phyloP scores from a whole-genome alignment of 2,797 vertebrate genomes.

The Petrocephalus schoutedeni region DNA sequence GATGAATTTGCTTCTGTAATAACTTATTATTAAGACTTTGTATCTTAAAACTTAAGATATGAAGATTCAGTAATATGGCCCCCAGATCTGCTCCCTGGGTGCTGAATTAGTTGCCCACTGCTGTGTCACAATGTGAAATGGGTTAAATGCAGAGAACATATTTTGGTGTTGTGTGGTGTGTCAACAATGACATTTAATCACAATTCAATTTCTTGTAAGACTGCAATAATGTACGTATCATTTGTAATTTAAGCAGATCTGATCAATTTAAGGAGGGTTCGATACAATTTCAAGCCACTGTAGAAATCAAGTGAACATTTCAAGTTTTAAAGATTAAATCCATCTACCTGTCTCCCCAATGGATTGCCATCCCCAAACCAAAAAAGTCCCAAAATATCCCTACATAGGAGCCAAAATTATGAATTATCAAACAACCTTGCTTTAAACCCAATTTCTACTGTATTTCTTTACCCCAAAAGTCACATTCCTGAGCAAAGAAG shows the following conservation, averaged over 20 bases:
- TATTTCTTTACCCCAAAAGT: neutral
- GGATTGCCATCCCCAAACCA: neutral
- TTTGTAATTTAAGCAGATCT: neutral
- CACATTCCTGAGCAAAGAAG: neutral
- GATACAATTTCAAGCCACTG: neutral
- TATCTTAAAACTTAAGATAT: neutral
- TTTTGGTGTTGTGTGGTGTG: too few species aligned
- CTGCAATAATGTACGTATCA: neutral
- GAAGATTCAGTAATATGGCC: neutral
- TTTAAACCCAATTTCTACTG: neutral
- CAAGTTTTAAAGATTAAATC: slow-evolving; percentile 43
- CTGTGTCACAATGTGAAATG: too few species aligned
- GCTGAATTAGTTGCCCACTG: too few species aligned
- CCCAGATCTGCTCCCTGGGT: neutral
- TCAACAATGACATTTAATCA: too few species aligned
- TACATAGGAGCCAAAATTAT: neutral
- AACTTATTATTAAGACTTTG: neutral
- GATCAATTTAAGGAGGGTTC: neutral
- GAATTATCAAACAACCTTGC: slow-evolving; percentile 6
- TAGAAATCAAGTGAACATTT: slow-evolving; percentile 18
- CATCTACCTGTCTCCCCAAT: slow-evolving; percentile 55
- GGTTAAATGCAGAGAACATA: too few species aligned
- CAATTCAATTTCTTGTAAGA: neutral
- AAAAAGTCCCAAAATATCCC: neutral
- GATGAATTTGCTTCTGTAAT: neutral